These are phyloP conservation scores for Atopsyche davidsoni DNA, from an alignment of 1,140 invertebrate species.

Conservation along the genomic window DNA sequence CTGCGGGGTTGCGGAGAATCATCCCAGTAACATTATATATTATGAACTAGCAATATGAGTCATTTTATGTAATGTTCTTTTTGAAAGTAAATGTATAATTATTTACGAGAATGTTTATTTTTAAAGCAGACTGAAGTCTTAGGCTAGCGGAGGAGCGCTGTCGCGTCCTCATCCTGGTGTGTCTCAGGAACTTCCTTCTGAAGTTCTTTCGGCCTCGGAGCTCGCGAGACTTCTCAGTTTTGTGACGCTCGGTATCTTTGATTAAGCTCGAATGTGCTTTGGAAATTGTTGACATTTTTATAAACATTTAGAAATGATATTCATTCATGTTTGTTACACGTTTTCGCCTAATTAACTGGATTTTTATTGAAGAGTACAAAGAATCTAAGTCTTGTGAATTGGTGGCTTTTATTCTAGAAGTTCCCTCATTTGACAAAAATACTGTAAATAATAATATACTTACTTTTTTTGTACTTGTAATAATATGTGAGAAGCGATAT, in stretches of 20 bases:
- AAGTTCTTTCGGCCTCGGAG: not conserved
- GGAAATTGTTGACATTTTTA: constrained; percentile 22
- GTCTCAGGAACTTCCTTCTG: not conserved
- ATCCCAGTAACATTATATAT: constrained; percentile 20
- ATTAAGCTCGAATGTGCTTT: constrained; percentile 14
- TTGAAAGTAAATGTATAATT: constrained; percentile 52
- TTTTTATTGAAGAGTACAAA: constrained; percentile 17
- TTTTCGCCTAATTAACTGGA: constrained; percentile 6
- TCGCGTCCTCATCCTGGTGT: not conserved
- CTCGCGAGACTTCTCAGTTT: not conserved
- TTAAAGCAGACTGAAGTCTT: constrained; percentile 41
- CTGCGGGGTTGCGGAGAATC: not conserved
- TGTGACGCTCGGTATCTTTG: not conserved
- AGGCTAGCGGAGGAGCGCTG: constrained; percentile 1
- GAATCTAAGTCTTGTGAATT: constrained; percentile 15
- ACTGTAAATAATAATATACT: constrained; percentile 16
- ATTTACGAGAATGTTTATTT: constrained; percentile 49
- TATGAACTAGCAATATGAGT: constrained; percentile 23
- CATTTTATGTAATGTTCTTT: constrained; percentile 50
- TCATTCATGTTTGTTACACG: constrained; percentile 15
- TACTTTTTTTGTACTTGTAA: constrained; percentile 15
- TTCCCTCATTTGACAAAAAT: constrained; percentile 8
- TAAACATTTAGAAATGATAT: constrained; percentile 15
- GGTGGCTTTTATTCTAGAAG: constrained; percentile 22
- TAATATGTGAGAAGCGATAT: constrained; percentile 8